Conservation (phyloP, 2,888 invertebrate genomes). For the Mantis religiosa region DNA sequence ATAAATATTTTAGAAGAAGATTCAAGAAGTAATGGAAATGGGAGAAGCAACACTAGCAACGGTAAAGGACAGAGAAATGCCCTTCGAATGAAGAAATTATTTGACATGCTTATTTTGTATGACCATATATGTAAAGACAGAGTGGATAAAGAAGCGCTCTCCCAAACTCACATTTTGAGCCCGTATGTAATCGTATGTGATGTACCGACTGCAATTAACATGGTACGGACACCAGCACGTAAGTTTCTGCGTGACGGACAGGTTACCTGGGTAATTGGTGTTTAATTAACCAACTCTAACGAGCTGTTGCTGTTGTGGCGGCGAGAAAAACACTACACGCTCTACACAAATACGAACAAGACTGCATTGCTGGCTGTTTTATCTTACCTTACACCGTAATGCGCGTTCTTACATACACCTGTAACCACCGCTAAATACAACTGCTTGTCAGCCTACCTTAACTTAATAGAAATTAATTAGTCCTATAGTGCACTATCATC, state of each 20-base stretch:
- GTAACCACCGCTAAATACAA: background rate
- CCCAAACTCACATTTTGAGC: too few relatives aligned
- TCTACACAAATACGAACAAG: background rate
- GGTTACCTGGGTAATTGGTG: background rate
- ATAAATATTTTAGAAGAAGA: too few relatives aligned
- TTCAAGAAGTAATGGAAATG: too few relatives aligned
- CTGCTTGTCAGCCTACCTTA: background rate
- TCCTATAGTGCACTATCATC: too few relatives aligned
- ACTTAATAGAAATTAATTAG: background rate
- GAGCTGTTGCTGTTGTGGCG: background rate
- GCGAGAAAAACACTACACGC: background rate
- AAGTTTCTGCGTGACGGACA: background rate
- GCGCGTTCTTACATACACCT: too few relatives aligned
- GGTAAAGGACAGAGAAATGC: too few relatives aligned
- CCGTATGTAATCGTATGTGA: too few relatives aligned
- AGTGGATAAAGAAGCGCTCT: too few relatives aligned
- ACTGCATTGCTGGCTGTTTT: background rate
- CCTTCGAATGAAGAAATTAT: too few relatives aligned
- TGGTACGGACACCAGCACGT: background rate
- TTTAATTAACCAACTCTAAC: slow-evolving; percentile 9
- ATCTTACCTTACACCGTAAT: background rate
- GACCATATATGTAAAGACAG: too few relatives aligned
- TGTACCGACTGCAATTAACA: background rate
- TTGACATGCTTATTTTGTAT: too few relatives aligned
- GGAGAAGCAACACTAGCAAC: too few relatives aligned